Conservation (phyloP, 2,888 invertebrate species). For the Drosophila atripex region DNA sequence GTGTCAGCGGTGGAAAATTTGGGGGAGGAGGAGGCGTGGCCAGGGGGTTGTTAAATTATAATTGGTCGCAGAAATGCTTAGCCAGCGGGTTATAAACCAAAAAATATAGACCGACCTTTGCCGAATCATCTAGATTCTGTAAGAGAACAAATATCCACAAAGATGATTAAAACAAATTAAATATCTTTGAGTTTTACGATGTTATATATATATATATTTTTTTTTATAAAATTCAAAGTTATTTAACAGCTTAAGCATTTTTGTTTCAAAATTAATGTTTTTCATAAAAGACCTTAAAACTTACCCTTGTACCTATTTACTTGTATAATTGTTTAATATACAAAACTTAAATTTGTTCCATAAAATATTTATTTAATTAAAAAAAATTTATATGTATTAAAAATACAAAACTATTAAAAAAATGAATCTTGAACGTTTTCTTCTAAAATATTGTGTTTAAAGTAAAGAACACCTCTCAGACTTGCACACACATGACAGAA, state of each 20-base stretch:
- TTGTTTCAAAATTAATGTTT: neutral
- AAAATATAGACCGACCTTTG: neutral
- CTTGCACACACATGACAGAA: neutral
- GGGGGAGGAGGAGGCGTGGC: constrained; percentile 6
- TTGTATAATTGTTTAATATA: too few relatives aligned
- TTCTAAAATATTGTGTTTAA: neutral
- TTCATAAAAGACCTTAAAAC: neutral
- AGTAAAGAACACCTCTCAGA: neutral
- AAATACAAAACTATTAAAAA: neutral
- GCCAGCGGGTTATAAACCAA: constrained; percentile 1
- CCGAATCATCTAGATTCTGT: neutral
- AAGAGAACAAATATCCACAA: neutral
- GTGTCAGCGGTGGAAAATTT: constrained; percentile 26
- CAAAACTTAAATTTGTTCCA: too few relatives aligned
- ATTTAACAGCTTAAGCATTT: neutral
- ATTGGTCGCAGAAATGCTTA: constrained; percentile 38
- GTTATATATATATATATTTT: too few relatives aligned
- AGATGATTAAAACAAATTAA: constrained; percentile 2
- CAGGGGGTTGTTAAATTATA: constrained; percentile 34
- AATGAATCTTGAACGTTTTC: constrained; percentile 2
- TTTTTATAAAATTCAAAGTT: neutral
- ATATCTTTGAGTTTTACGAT: neutral
- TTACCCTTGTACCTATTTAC: too few relatives aligned
- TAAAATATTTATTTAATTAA: too few relatives aligned
- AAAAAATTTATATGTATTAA: neutral